phyloP scores from a whole-genome alignment of 2,113 vertebrate species.

The Calonectris borealis region DNA sequence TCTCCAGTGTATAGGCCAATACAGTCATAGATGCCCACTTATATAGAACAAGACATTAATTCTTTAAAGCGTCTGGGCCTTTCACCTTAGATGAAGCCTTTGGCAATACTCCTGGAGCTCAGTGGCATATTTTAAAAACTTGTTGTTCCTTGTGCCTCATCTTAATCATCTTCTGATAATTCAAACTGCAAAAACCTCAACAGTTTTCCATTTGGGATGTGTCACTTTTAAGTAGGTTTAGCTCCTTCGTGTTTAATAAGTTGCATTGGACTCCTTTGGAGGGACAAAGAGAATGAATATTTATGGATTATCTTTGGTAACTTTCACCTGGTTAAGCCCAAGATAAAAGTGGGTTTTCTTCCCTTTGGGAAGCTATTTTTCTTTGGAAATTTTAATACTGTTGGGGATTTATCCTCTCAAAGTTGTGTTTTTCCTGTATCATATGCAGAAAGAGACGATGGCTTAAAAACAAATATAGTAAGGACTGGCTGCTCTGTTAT shows the following conservation, averaged over 20 bases:
- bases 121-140: not conserved
- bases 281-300: not conserved
- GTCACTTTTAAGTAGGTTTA: not conserved
- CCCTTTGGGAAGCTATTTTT: not conserved
- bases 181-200: not conserved
- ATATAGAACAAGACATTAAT: not conserved
- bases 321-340: not conserved
- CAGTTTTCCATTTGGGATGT: not conserved
- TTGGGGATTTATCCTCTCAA: not conserved
- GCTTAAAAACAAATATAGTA: not conserved
- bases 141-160: not conserved
- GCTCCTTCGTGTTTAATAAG: not conserved
- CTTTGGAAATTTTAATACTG: not conserved
- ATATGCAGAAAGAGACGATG: not conserved
- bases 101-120: not conserved
- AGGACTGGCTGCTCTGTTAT: not conserved
- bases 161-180: not conserved
- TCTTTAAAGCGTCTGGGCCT: not conserved
- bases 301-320: not conserved
- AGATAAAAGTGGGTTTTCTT: not conserved
- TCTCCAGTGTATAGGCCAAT: not conserved
- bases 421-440: not conserved
- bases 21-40: not conserved
- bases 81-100: not conserved
- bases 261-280: not conserved